phyloP scores from a whole-genome alignment of 2,113 vertebrate genomes.

The Suricata suricatta region DNA sequence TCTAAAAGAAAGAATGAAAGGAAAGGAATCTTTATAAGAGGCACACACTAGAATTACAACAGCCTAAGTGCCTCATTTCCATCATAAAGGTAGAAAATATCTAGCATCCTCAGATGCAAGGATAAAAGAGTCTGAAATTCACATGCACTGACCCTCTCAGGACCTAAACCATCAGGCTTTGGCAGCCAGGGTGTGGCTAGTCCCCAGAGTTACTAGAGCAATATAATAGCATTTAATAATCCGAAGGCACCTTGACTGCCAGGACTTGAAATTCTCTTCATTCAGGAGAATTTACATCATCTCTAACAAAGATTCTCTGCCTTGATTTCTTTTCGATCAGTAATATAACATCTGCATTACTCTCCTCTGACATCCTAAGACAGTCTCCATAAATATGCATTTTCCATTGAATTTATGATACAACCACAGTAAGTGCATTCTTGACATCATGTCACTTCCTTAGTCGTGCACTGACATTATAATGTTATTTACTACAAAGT shows the following conservation, averaged over 20 bases:
- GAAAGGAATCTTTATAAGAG: not conserved
- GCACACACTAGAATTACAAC: not conserved
- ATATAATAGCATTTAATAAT: not conserved
- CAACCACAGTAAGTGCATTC: slow-evolving; percentile 55
- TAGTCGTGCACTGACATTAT: slow-evolving; percentile 58
- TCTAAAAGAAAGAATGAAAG: not conserved
- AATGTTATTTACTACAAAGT: slow-evolving; percentile 73
- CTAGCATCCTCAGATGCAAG: not conserved
- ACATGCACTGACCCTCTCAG: not conserved
- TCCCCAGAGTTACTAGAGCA: not conserved
- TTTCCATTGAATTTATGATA: slow-evolving; percentile 71
- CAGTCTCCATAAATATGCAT: slow-evolving; percentile 72
- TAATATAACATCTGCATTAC: slow-evolving; percentile 62
- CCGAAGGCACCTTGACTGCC: not conserved
- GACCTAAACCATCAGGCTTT: not conserved
- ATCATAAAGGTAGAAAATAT: not conserved
- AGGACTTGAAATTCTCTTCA: slow-evolving; percentile 49
- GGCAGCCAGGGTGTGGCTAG: not conserved
- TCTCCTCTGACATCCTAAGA: slow-evolving; percentile 67
- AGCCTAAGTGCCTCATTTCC: not conserved
- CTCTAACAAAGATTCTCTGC: slow-evolving; percentile 61
- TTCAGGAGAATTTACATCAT: slow-evolving; percentile 42
- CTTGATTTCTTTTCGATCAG: slow-evolving; percentile 56
- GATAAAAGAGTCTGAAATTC: not conserved
- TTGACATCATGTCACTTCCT: slow-evolving; percentile 64